Evolutionary conservation across 2,888 invertebrate genomes (phyloP).

Genomic region (Crocallis elinguaria): DNA sequence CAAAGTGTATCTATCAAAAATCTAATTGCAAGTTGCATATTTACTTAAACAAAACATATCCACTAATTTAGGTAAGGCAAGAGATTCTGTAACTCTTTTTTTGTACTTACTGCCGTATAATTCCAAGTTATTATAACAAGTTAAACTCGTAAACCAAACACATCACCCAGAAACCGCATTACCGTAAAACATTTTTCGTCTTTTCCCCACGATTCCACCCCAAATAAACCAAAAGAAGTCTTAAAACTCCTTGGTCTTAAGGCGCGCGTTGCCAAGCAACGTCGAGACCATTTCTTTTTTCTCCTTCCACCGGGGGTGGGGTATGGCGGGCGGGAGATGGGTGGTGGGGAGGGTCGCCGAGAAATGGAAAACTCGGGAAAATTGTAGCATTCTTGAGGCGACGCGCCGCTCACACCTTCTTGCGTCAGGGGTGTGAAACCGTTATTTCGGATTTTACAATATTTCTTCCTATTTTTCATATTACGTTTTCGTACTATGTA

Average conservation of each 20-base stretch:
- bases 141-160: background rate
- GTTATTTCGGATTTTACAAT: slow-evolving; percentile 32
- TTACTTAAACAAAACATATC: too few relatives aligned
- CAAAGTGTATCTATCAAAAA: too few relatives aligned
- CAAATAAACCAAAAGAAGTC: slow-evolving; percentile 37
- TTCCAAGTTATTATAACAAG: background rate
- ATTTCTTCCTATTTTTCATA: background rate
- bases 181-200: slow-evolving; percentile 34
- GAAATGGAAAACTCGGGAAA: slow-evolving; percentile 85
- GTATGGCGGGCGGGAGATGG: slow-evolving; percentile 29
- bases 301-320: slow-evolving; percentile 45
- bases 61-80: too few relatives aligned
- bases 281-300: slow-evolving; percentile 76
- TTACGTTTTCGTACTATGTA: too few relatives aligned
- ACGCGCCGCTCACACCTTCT: slow-evolving; percentile 83
- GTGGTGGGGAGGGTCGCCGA: slow-evolving; percentile 65
- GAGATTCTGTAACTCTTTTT: too few relatives aligned
- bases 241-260: slow-evolving; percentile 35
- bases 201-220: slow-evolving; percentile 6
- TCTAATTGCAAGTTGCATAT: too few relatives aligned
- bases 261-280: slow-evolving; percentile 70
- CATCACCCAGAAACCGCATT: background rate
- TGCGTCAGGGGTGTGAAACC: slow-evolving; percentile 58
- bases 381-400: slow-evolving; percentile 86
- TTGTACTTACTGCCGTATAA: too few relatives aligned